Base-by-base conservation (phyloP, 2,888 invertebrate genomes). In the Trichogramma evanescens region DNA sequence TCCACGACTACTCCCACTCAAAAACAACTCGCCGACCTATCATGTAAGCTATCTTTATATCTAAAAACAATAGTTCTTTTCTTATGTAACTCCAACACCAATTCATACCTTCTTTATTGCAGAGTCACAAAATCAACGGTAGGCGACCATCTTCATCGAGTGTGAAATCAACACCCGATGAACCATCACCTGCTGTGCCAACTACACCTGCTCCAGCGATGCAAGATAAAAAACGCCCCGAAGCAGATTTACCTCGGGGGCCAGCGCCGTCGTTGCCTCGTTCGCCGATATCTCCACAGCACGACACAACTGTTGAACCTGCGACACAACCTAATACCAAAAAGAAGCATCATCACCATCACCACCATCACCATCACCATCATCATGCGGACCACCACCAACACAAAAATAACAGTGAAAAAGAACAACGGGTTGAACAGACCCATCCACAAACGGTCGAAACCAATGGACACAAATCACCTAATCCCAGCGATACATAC, bases 101-200 rank as follows among this genome's bases (percentile, higher is more conserved):
- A 54, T 10, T 45, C 49, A 63, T 52, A 59, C 13, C 10, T 41
- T 44, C 52, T 8, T 10, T 38, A 50, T 71, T 72, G 43, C 65
- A 77, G 76, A 72, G 68, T 63, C 76, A 83, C 81, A 81, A 82
- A 69, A 71, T 82, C 49, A 84, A 84, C 71, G 84, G 85, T 41
- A 74, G 72, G 73, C 79, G 72, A 75, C 82, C 70, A 66, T 77
- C 79, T 1, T 76, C 78, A 0, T 77, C 78, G 45, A 77, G 73
- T 44, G 70, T 75, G 3, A 77, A 75, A 51, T 75, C 78, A 4
- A 78, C 79, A 40, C 74, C 78, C 6, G 80, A 79, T 58, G 78
- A 79, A 62, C 72, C 74, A 40, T 60, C 71, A 10, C 74, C 78
- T n/a, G 79, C 78, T 42, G 75, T 79, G 42, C 72, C 75, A 44